Percentiles rank a stretch among this genome's conserved stretches.
Conservation (phyloP, 2,797 vertebrate genomes). For the Sebastes cheni region DNA sequence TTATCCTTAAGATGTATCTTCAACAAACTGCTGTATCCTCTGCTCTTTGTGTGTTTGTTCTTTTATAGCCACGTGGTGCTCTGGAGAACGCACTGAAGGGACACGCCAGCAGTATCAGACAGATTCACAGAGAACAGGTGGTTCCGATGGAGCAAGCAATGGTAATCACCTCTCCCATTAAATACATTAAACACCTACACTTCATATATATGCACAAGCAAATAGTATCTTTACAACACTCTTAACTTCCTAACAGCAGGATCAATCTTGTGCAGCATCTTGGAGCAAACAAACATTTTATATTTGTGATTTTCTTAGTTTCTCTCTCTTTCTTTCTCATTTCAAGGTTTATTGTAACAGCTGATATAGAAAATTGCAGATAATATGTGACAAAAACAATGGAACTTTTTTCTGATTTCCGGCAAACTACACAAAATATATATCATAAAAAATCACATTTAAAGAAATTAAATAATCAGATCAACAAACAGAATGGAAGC, state of each 20-base stretch:
- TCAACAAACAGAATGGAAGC: neutral
- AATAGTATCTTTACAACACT: neutral
- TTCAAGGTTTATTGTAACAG: neutral
- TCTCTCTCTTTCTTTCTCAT: neutral
- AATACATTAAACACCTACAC: neutral
- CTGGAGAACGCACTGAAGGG: slow-evolving; percentile 89
- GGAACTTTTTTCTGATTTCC: neutral
- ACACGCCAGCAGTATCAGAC: slow-evolving; percentile 86
- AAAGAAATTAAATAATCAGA: neutral
- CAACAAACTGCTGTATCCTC: neutral
- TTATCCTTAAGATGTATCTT: neutral
- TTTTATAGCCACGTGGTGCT: slow-evolving; percentile 87
- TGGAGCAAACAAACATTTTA: neutral
- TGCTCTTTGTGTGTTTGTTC: slow-evolving; percentile 4
- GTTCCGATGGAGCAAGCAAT: slow-evolving; percentile 89
- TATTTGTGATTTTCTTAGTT: neutral
- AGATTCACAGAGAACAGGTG: slow-evolving; percentile 87
- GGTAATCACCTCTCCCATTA: slow-evolving; percentile 79
- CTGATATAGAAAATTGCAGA: neutral
- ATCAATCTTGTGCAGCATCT: neutral
- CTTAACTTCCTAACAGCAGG: neutral
- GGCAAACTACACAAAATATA: neutral
- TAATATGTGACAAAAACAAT: neutral
- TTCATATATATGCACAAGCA: neutral
- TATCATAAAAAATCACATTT: neutral